Conservation (phyloP, 1,140 invertebrate species). For the Steinernema feltiae region DNA sequence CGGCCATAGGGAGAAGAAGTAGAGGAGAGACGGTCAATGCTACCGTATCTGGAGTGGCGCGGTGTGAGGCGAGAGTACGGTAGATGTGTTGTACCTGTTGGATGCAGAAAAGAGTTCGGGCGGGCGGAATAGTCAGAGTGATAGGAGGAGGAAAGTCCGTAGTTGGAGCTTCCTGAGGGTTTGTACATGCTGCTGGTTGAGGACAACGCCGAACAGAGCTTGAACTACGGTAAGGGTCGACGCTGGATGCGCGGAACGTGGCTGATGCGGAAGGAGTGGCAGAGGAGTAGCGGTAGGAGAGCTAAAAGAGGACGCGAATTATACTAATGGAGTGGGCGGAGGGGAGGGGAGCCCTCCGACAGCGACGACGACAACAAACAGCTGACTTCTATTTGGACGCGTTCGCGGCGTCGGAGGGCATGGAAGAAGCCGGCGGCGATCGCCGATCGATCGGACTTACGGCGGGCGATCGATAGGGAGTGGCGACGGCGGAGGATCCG, state of each 20-base stretch:
- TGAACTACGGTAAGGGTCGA: background rate
- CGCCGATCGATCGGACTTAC: background rate
- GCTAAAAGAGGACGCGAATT: background rate
- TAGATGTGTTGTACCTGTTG: too few relatives aligned
- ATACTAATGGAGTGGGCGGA: background rate
- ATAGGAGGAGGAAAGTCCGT: background rate
- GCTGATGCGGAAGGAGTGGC: background rate
- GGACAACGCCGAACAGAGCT: background rate
- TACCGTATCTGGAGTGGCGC: background rate
- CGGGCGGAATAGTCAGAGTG: conserved; percentile 18
- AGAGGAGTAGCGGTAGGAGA: background rate
- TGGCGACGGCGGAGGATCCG: background rate
- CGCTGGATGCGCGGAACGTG: background rate
- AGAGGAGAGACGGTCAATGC: conserved; percentile 1
- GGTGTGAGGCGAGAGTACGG: background rate
- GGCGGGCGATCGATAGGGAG: background rate
- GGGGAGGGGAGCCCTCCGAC: too few relatives aligned
- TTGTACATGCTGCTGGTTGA: background rate
- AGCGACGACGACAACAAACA: too few relatives aligned
- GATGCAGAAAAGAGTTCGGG: too few relatives aligned
- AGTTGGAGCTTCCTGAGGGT: background rate
- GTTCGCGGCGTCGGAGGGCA: too few relatives aligned
- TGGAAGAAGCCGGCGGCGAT: background rate
- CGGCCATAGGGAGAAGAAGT: too few relatives aligned
- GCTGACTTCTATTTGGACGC: too few relatives aligned